Base-by-base conservation (phyloP, 2,113 vertebrate genomes). In the Oxyura jamaicensis region DNA sequence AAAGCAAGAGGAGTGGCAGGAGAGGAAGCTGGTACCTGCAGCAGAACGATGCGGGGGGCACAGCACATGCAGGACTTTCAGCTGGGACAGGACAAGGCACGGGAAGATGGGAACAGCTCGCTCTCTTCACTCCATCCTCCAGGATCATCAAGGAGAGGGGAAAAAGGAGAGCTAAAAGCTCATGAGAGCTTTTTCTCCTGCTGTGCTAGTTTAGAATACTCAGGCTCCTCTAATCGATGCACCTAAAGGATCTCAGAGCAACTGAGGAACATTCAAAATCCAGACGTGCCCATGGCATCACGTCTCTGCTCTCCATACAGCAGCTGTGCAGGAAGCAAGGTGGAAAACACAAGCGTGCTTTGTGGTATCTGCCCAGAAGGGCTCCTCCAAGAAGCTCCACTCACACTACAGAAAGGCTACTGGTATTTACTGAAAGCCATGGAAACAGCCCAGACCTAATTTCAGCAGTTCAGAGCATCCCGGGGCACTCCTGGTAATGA, bases 401-500 rank as follows among this genome's bases (percentile, higher is more conserved):
- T 83, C 83, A 79, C 62, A 73, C 66, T 83, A 69, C 84, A 82
- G 33, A 1, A 2, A 92, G 23, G 21, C 50, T 63, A 7, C 46
- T 55, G 68, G 58, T 88, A 63, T 88, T 94, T 95, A 93, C 88
- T 94, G 92, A 96, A 94, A 88, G 85, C 39, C 71, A 77, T 78
- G 77, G 74, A 85, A 93, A 83, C 53, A 90, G 83, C 23, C 72
- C 19, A 11, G 79, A 83, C 50, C 67, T 80, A 62, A 83, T 77
- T 52, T 83, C 79, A 83, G 63, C 85, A 80, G 72, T 77, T 94
- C 8, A 91, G 95, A 83, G 80, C 83, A 88, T 94, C 88, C 79
- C 1, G 7, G 75, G 79, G 79, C 90, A 95, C 50, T 95, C 91
- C 62, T 0, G 1, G 67, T 83, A 88, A 46, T 59, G 86, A 91